These are phyloP conservation scores for Nerophis ophidion DNA, from an alignment of 2,113 vertebrate species.

Conservation along the genomic window DNA sequence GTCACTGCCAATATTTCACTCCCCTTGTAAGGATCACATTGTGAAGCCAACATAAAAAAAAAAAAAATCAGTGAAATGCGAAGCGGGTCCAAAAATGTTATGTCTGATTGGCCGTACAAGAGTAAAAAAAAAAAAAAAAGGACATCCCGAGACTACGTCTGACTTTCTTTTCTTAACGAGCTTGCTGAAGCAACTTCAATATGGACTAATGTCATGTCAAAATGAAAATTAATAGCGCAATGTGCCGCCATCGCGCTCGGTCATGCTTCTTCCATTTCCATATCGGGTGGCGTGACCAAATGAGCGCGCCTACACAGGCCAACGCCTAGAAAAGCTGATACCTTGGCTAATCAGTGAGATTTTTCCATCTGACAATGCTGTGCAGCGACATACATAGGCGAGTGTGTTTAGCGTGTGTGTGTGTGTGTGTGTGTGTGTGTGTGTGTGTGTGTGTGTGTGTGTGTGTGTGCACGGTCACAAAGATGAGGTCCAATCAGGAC, in stretches of 20 bases:
- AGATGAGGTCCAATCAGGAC: constrained; percentile 37
- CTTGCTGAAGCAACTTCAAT: constrained; percentile 71
- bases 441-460: too few relatives aligned
- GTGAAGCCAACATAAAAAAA: constrained; percentile 17
- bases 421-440: constrained; percentile 7
- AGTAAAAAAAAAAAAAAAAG: constrained; percentile 9
- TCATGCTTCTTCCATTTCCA: constrained; percentile 67
- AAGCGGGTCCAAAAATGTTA: constrained; percentile 57
- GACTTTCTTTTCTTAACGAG: constrained; percentile 58
- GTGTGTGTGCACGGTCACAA: constrained; percentile 14
- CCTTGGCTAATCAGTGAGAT: constrained; percentile 71
- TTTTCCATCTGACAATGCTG: constrained; percentile 64
- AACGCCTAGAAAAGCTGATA: constrained; percentile 68
- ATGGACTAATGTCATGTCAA: constrained; percentile 74
- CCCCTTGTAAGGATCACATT: background rate
- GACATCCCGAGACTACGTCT: constrained; percentile 9
- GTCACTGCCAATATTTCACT: background rate
- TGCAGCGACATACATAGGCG: constrained; percentile 37
- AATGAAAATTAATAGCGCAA: constrained; percentile 77
- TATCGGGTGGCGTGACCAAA: constrained; percentile 79
- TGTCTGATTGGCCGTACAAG: constrained; percentile 51
- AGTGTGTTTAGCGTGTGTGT: constrained; percentile 11
- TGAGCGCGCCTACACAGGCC: constrained; percentile 57
- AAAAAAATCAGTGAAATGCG: constrained; percentile 46
- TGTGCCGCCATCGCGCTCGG: constrained; percentile 56